phyloP scores from a whole-genome alignment of 1,140 invertebrate genomes.

The Proctacanthus coquilletti region DNA sequence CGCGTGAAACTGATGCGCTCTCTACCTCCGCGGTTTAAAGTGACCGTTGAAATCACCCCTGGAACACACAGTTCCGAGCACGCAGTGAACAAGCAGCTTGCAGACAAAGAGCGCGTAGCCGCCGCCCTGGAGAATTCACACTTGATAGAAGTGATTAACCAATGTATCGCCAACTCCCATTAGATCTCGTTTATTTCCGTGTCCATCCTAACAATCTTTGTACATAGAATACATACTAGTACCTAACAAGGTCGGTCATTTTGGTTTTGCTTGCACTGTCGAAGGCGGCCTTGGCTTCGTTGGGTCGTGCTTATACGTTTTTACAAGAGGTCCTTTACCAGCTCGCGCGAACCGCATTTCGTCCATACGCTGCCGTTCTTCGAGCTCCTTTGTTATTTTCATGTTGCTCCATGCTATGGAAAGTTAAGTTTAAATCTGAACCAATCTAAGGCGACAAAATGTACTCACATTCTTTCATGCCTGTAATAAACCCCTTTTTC shows the following conservation, averaged over 20 bases:
- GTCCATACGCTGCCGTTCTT: conserved; percentile 59
- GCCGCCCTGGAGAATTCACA: conserved; percentile 90
- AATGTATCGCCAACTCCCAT: conserved; percentile 54
- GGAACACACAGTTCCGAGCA: conserved; percentile 83
- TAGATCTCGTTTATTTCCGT: too few species aligned
- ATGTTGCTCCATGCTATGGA: conserved; percentile 64
- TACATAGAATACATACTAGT: too few species aligned
- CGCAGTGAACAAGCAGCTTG: conserved; percentile 93
- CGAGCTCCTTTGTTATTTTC: conserved; percentile 60
- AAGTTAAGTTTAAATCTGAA: conserved; percentile 1
- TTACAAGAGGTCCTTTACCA: conserved; percentile 66
- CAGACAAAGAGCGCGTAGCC: conserved; percentile 94
- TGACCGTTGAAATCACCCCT: conserved; percentile 77
- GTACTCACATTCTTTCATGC: conserved; percentile 67
- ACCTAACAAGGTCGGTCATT: too few species aligned
- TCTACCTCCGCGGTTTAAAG: conserved; percentile 75
- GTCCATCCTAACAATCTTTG: too few species aligned
- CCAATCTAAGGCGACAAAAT: background rate
- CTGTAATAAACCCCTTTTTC: conserved; percentile 61
- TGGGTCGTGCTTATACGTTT: conserved; percentile 78
- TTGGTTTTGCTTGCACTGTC: conserved; percentile 30
- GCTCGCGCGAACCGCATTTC: conserved; percentile 64
- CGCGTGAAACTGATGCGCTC: conserved; percentile 76
- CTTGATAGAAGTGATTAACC: conserved; percentile 85
- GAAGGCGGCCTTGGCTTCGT: conserved; percentile 38